A percentile compares a stretch with the other conserved stretches of the same genome.
phyloP scores from a whole-genome alignment of 2,888 invertebrate species.

The Theodoxus fluviatilis region DNA sequence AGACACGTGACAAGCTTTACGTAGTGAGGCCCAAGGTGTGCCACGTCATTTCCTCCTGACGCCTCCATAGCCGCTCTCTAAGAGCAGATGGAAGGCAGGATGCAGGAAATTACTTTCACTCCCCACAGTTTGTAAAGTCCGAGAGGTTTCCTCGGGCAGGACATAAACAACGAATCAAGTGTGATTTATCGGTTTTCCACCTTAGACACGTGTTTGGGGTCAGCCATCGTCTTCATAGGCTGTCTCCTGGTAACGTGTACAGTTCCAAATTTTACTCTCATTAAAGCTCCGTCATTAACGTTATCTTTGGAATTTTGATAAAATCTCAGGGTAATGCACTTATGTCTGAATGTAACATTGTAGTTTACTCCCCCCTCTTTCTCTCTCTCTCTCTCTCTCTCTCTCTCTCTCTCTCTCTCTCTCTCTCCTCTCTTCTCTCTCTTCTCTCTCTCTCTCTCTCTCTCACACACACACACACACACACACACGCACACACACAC shows the following conservation, averaged over 20 bases:
- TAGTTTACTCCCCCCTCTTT: neutral
- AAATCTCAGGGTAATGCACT: neutral
- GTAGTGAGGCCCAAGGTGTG: too few relatives aligned
- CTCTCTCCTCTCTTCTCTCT: slow-evolving; percentile 10
- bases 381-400: neutral
- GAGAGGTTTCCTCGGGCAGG: too few relatives aligned
- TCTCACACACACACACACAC: neutral
- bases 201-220: too few relatives aligned
- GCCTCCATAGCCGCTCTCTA: too few relatives aligned
- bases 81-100: too few relatives aligned
- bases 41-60: too few relatives aligned
- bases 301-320: neutral
- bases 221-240: neutral
- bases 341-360: neutral
- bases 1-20: too few relatives aligned
- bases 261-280: neutral
- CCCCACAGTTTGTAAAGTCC: too few relatives aligned
- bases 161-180: too few relatives aligned
- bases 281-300: neutral
- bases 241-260: neutral
- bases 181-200: too few relatives aligned
- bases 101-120: too few relatives aligned
- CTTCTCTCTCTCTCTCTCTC: slow-evolving; percentile 10
- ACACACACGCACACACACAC: too few relatives aligned
- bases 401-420: neutral